Percentiles rank a stretch among this genome's conserved stretches.
phyloP scores from a whole-genome alignment of 1,140 invertebrate species.

The Dreissena polymorpha region DNA sequence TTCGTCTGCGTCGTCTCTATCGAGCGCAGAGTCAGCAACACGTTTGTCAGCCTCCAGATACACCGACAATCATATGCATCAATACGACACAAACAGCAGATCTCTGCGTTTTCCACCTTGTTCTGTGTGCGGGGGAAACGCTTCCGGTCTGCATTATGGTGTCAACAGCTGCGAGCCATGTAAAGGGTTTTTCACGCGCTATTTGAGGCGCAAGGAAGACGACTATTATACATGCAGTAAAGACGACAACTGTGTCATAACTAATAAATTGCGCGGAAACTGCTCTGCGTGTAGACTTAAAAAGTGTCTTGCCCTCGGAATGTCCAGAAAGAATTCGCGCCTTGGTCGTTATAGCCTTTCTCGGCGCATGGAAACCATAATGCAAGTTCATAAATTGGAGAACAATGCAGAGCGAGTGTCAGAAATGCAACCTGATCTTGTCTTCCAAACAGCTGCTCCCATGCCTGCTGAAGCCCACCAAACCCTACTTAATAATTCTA shows the following conservation, averaged over 20 bases:
- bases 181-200: constrained; percentile 77
- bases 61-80: neutral
- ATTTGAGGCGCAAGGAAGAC: constrained; percentile 65
- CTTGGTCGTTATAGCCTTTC: constrained; percentile 41
- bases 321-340: constrained; percentile 41
- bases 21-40: neutral
- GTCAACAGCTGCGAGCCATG: constrained; percentile 81
- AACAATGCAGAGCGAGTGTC: constrained; percentile 23
- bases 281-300: constrained; percentile 73
- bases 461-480: too few species aligned
- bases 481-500: neutral
- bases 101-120: constrained; percentile 70
- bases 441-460: neutral
- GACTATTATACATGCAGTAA: constrained; percentile 65
- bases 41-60: neutral
- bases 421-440: neutral
- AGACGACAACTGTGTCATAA: constrained; percentile 66
- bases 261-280: constrained; percentile 62
- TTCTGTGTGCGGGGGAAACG: constrained; percentile 79
- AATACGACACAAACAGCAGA: neutral
- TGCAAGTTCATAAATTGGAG: constrained; percentile 41
- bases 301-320: constrained; percentile 38
- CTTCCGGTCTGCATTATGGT: constrained; percentile 81
- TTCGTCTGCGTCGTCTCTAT: neutral
- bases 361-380: constrained; percentile 36